These are phyloP conservation scores for Eulemur rubriventer DNA, from an alignment of 2,797 vertebrate genomes.

Conservation along the genomic window DNA sequence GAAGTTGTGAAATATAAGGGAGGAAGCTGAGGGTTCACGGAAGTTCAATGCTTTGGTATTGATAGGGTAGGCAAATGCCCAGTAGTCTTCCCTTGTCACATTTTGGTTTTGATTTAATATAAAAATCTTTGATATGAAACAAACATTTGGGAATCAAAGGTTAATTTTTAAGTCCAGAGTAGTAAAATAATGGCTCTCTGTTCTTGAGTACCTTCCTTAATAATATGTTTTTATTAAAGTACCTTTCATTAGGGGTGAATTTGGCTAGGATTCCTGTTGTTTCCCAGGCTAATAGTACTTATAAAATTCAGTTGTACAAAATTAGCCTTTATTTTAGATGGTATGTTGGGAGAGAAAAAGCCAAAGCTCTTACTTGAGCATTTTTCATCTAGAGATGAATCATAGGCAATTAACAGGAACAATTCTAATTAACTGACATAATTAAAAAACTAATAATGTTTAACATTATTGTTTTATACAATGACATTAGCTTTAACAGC, in stretches of 20 bases:
- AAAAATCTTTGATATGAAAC: constrained; percentile 42
- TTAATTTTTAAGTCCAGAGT: background rate
- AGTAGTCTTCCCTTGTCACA: background rate
- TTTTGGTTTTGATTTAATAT: constrained; percentile 22
- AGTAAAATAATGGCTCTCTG: background rate
- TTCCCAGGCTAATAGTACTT: background rate
- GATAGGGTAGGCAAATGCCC: background rate
- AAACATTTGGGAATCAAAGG: background rate
- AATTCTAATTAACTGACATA: constrained; percentile 89
- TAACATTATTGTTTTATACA: constrained; percentile 88
- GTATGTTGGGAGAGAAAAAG: constrained; percentile 28
- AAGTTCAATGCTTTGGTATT: background rate
- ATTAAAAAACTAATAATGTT: constrained; percentile 91
- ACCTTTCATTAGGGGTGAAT: background rate
- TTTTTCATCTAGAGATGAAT: constrained; percentile 88
- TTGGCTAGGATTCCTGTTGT: background rate
- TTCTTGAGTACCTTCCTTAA: background rate
- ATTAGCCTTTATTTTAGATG: constrained; percentile 15
- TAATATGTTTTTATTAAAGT: background rate
- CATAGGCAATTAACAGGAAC: constrained; percentile 87
- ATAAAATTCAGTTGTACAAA: background rate
- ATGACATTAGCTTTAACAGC: constrained; percentile 86
- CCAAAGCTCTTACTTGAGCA: constrained; percentile 71
- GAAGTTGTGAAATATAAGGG: background rate
- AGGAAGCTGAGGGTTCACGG: background rate